A percentile compares a stretch with the other conserved stretches of the same genome.
phyloP scores from a whole-genome alignment of 2,888 invertebrate genomes.

The Dysmachus trigonus region DNA sequence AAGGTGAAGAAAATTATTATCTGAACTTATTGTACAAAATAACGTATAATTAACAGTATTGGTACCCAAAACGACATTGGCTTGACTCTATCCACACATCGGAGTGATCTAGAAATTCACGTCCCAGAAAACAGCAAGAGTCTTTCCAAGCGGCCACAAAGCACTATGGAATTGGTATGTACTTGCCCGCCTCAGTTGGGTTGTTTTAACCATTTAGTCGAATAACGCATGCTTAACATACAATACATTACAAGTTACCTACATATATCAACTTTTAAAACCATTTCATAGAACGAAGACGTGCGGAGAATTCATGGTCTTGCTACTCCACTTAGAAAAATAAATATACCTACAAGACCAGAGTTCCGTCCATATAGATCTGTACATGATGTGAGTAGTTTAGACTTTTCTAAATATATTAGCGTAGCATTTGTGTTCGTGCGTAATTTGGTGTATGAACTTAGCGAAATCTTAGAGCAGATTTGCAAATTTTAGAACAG shows the following conservation, averaged over 20 bases:
- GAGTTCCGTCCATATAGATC: slow-evolving; percentile 64
- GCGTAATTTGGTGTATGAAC: background rate
- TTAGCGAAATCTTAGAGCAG: background rate
- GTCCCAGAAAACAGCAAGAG: slow-evolving; percentile 69
- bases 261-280: slow-evolving; percentile 39
- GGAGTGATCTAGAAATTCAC: slow-evolving; percentile 73
- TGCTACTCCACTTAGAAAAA: slow-evolving; percentile 65
- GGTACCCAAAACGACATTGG: slow-evolving; percentile 61
- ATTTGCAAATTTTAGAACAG: background rate
- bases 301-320: slow-evolving; percentile 65
- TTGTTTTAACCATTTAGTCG: background rate
- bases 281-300: slow-evolving; percentile 64
- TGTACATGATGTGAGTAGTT: slow-evolving; percentile 65
- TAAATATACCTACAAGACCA: slow-evolving; percentile 66
- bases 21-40: background rate
- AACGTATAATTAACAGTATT: slow-evolving; percentile 54
- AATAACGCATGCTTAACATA: slow-evolving; percentile 34
- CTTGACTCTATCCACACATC: slow-evolving; percentile 66
- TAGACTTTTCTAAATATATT: slow-evolving; percentile 49
- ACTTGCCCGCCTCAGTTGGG: background rate
- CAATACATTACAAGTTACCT: slow-evolving; percentile 26
- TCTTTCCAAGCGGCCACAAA: slow-evolving; percentile 62
- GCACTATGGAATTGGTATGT: slow-evolving; percentile 64
- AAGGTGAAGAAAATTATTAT: slow-evolving; percentile 54
- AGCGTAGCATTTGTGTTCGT: slow-evolving; percentile 14